Evolutionary conservation across 2,113 vertebrate species (phyloP), one percentile per base, ranked within the genome.

Genomic region (Thamnaconus septentrionalis): DNA sequence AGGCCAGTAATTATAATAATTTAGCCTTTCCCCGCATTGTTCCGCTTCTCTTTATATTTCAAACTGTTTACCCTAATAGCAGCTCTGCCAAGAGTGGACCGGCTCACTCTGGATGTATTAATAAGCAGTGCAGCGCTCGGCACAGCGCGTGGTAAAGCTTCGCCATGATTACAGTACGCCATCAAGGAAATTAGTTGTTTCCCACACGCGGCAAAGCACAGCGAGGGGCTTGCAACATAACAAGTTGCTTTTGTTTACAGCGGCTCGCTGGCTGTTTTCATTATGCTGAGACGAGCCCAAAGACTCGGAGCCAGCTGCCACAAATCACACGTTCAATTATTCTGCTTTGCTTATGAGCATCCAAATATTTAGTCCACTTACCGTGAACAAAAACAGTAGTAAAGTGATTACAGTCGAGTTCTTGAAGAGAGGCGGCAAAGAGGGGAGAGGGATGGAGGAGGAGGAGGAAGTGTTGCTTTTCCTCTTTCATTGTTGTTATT

Each of bases 301-400:
- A 90, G 86, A 90, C 93, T 88, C 90, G 64, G 87, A 93, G 92
- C 18, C 82, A 93, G 81, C 90, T 91, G 88, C 86, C 87, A 85
- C 80, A 90, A 87, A 86, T 85, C 77, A 83, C 91, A 75, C 88
- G 76, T 91, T 92, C 90, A 92, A 90, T 93, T 93, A 92, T 91
- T 91, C 83, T 93, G 89, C 90, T 91, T 92, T 88, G 90, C 92
- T 91, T 88, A 46, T 88, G 85, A 91, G 91, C 88, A 93, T 92
- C 90, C 91, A 94, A 96, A 93, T 95, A 92, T 94, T 96, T 94
- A 90, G 93, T 93, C 93, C 93, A 93, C 90, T 92, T 92, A 93
- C 86, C 88, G 90, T 70, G 90, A 92, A 92, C 83, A 91, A 91
- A 93, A 95, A 92, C 91, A 94, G 91, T 91, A 88, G 85, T 91